phyloP scores from a whole-genome alignment of 2,888 invertebrate genomes.

The Rhyacophila evoluta region DNA sequence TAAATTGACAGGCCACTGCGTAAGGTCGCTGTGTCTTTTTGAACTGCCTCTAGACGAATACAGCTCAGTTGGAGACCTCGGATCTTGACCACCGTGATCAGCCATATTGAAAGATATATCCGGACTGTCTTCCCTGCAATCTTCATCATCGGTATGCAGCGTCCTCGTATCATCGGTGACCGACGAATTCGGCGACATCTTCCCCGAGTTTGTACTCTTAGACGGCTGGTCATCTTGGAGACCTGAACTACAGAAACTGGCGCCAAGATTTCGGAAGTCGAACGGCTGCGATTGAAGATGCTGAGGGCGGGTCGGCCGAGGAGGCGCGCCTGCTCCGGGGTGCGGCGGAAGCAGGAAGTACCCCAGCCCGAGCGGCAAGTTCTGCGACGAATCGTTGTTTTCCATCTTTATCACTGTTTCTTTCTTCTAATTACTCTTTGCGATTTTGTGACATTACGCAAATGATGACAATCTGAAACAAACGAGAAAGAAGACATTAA shows the following conservation, averaged over 20 bases:
- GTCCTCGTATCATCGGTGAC: slow-evolving; percentile 51
- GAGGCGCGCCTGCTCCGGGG: slow-evolving; percentile 73
- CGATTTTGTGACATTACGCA: background rate
- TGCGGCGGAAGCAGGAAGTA: slow-evolving; percentile 70
- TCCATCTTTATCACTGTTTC: slow-evolving; percentile 62
- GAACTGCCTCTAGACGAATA: slow-evolving; percentile 63
- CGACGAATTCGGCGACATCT: slow-evolving; percentile 53
- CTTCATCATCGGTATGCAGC: slow-evolving; percentile 59
- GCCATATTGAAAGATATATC: slow-evolving; percentile 58
- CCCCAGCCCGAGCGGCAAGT: slow-evolving; percentile 67
- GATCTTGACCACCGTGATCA: slow-evolving; percentile 57
- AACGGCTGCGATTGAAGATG: slow-evolving; percentile 79
- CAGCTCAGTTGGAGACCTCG: slow-evolving; percentile 62
- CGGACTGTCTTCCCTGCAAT: slow-evolving; percentile 58
- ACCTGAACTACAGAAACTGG: slow-evolving; percentile 69
- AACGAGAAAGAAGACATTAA: background rate
- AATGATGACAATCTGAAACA: background rate
- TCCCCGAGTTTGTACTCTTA: slow-evolving; percentile 39
- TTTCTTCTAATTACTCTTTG: background rate
- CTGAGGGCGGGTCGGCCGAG: slow-evolving; percentile 79
- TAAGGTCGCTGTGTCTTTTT: slow-evolving; percentile 58
- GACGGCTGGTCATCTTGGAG: slow-evolving; percentile 39
- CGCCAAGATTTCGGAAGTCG: slow-evolving; percentile 83
- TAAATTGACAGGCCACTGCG: slow-evolving; percentile 84
- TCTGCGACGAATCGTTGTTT: slow-evolving; percentile 68